phyloP scores from a whole-genome alignment of 1,140 invertebrate species.

The Pseudomyrmex sp. region DNA sequence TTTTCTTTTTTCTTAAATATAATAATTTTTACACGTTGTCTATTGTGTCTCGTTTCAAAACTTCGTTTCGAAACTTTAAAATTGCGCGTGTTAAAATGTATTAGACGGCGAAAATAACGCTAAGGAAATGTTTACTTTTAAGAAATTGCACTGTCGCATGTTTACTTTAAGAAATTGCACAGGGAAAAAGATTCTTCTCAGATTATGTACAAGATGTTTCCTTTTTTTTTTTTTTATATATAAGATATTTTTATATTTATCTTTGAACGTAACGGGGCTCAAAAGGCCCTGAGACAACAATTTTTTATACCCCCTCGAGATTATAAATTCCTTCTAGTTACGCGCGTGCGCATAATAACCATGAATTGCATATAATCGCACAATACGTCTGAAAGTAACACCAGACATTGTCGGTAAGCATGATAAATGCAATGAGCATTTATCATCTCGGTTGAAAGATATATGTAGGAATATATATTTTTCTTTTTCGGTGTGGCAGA shows the following conservation, averaged over 20 bases:
- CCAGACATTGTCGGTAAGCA: conserved; percentile 30
- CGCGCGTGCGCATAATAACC: conserved; percentile 11
- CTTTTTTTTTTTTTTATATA: no score
- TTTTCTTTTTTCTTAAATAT: background rate
- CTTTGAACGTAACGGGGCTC: no score
- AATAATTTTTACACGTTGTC: conserved; percentile 23
- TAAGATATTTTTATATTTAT: no score
- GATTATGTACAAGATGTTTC: no score
- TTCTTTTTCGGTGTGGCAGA: background rate
- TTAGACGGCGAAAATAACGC: no score
- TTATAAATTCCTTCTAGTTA: conserved; percentile 20
- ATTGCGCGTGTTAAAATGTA: no score
- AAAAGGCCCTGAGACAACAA: background rate
- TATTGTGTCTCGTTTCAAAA: background rate
- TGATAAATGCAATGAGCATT: conserved; percentile 49
- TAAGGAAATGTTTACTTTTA: background rate
- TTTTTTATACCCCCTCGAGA: conserved; percentile 7
- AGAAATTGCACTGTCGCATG: background rate
- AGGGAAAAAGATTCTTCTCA: no score
- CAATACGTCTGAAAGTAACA: conserved; percentile 16
- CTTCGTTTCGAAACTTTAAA: background rate
- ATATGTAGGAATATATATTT: background rate
- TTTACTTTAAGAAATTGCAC: no score
- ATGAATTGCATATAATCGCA: conserved; percentile 44
- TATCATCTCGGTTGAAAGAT: conserved; percentile 20